These are phyloP conservation scores for Hippocampus comes DNA, from an alignment of 2,113 vertebrate species.

Conservation along the genomic window DNA sequence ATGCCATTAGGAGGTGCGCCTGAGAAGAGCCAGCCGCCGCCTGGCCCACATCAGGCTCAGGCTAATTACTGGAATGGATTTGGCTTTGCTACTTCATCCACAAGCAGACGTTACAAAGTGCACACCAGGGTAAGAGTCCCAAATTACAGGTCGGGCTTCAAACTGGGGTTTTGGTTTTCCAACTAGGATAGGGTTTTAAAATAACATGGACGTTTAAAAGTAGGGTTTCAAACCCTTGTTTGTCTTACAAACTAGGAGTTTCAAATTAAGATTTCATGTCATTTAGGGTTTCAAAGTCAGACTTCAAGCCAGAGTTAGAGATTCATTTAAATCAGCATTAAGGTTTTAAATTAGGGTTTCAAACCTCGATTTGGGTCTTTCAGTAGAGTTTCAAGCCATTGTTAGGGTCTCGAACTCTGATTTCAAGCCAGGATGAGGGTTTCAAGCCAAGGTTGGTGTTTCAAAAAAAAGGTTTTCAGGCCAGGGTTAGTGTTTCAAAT, in stretches of 20 bases:
- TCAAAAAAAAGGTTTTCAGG: background rate
- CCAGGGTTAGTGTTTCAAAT: background rate
- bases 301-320: background rate
- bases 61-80: background rate
- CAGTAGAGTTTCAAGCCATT: too few relatives aligned
- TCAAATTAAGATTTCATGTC: background rate
- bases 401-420: background rate
- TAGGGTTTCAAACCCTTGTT: background rate
- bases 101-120: constrained; percentile 59
- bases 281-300: background rate
- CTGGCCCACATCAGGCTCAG: background rate
- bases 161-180: background rate
- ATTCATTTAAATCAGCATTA: background rate
- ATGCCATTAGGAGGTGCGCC: constrained; percentile 68
- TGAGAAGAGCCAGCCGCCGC: constrained; percentile 59
- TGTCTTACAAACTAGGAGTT: too few relatives aligned
- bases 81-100: constrained; percentile 45
- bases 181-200: background rate
- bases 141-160: background rate
- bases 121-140: background rate
- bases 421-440: background rate
- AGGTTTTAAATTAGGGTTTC: background rate
- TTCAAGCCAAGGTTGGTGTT: background rate
- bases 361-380: background rate
- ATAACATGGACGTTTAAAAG: background rate